Evolutionary conservation across 2,797 vertebrate species (phyloP).

Genomic region (Carduelis carduelis): DNA sequence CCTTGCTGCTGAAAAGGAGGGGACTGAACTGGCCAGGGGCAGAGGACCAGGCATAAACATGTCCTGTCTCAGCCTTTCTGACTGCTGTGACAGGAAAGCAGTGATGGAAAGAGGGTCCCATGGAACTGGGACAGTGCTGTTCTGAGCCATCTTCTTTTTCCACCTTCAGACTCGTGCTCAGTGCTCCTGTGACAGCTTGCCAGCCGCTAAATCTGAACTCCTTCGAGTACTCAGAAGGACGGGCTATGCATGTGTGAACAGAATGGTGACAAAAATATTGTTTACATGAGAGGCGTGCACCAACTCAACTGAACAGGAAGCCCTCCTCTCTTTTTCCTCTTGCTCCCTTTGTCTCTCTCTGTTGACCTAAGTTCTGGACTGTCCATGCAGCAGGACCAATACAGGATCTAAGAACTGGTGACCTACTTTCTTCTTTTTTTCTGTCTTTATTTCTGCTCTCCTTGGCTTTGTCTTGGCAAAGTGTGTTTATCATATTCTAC

Average conservation of each 20-base stretch:
- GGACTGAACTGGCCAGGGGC: background rate
- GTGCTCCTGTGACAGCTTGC: background rate
- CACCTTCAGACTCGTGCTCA: background rate
- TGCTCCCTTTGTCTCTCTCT: background rate
- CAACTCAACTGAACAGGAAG: background rate
- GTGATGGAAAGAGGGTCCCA: too few species aligned
- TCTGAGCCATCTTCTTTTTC: background rate
- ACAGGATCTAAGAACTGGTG: background rate
- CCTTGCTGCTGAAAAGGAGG: background rate
- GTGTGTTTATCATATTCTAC: rapidly evolving
- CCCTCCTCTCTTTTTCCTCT: background rate
- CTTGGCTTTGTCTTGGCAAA: background rate
- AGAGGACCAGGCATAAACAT: rapidly evolving
- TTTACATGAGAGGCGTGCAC: background rate
- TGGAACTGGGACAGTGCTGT: background rate
- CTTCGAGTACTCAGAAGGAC: background rate
- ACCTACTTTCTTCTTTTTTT: background rate
- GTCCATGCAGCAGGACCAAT: background rate
- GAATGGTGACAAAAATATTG: background rate
- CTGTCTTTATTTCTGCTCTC: background rate
- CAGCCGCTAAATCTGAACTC: background rate
- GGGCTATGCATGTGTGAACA: too few species aligned
- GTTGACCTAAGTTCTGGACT: background rate
- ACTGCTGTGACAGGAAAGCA: background rate
- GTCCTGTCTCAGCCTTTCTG: background rate